Evolutionary conservation across 2,113 vertebrate genomes (phyloP), one percentile per base, ranked within the genome.

Genomic region (Chaetops frenatus): DNA sequence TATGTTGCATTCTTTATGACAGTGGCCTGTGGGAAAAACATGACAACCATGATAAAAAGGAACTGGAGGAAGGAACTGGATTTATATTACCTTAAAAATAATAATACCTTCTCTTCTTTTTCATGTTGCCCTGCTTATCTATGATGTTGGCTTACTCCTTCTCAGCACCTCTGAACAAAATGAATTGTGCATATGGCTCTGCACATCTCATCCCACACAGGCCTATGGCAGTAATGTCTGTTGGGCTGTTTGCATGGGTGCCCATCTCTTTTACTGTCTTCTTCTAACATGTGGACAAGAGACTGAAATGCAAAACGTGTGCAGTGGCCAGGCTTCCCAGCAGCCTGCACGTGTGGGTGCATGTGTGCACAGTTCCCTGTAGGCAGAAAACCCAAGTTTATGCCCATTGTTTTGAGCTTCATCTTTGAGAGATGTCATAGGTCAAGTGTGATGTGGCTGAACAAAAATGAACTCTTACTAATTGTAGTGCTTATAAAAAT

Each of bases 81-180:
- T 91, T 92, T 92, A 45, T 54, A 45, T 77, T 91, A 62, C 54
- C 47, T 91, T 58, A 65, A 83, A 95, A 88, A 90, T n/a, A 85
- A 65, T 73, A 90, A 73, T 77, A 21, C 5, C 14, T 10, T 73
- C 47, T 61, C 44, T 74, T 74, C 21, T 69, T 91, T 70, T 91
- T 82, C 44, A 35, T 35, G 24, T 73, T 86, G 76, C 40, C 14
- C 20, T 70, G 51, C 56, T 86, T 91, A 81, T 67, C 53, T 53
- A 1, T 57, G 38, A 64, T 60, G 40, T 50, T 86, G 56, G 38
- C 65, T 93, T 13, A 2, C 35, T 87, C 66, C 51, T n/a, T 84
- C 22, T 16, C 56, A 67, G 36, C 8, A 20, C 58, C 45, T 73
- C 54, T 54, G 82, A 91, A 53, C 35, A 86, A 93, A 91, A 36